Conservation (phyloP, 2,888 invertebrate genomes). For the Lasioglossum morio region DNA sequence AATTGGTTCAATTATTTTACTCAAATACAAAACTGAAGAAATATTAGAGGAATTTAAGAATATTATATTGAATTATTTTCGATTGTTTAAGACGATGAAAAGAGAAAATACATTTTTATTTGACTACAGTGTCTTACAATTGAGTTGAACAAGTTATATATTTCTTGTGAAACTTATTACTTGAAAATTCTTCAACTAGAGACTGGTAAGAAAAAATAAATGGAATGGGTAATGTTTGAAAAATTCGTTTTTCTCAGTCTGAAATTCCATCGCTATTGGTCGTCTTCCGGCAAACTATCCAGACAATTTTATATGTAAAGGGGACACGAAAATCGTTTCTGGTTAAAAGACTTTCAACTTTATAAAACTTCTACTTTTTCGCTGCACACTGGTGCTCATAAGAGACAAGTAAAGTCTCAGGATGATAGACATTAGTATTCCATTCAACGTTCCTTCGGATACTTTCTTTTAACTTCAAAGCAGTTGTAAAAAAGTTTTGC, state of each 20-base stretch:
- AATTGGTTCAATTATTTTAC: too few species aligned
- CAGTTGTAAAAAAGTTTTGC: neutral
- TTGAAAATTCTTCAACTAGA: neutral
- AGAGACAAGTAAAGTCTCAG: neutral
- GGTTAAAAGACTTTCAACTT: conserved; percentile 4
- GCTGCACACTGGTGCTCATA: neutral
- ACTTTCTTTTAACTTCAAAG: neutral
- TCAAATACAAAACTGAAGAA: too few species aligned
- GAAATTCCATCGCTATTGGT: neutral
- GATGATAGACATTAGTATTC: neutral
- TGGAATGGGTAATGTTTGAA: neutral
- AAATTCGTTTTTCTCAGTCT: neutral
- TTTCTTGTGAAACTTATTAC: neutral
- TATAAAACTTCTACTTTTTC: neutral
- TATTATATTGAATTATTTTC: too few species aligned
- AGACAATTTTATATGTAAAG: neutral
- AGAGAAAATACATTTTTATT: neutral
- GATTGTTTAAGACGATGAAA: neutral
- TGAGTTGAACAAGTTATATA: neutral
- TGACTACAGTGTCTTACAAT: neutral
- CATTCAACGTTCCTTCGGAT: neutral
- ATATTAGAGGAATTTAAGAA: too few species aligned
- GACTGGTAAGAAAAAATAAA: neutral
- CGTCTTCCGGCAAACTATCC: neutral
- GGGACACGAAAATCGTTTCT: neutral